Evolutionary conservation across 2,888 invertebrate genomes (phyloP), one percentile per base, ranked within the genome.

Genomic region (Drosophila kanekoi): DNA sequence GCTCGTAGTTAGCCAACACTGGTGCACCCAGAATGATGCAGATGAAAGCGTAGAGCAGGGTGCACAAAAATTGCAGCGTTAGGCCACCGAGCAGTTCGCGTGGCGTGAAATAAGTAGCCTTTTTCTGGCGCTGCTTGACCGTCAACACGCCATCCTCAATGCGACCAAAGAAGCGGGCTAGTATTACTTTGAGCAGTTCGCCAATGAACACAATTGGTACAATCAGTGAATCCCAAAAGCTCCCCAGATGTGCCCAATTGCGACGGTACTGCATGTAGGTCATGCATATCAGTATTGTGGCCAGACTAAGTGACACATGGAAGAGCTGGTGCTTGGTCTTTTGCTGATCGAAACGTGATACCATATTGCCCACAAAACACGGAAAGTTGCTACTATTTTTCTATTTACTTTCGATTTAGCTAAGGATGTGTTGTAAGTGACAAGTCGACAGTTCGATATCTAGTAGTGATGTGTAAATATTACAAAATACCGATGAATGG

Each of bases 21-120:
- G 93, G 92, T 6, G 93, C 93, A n/a, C 93, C 93, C 45, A 93
- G 65, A 43, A 93, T 90, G 16, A 93, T 91, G 67, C 93, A 93
- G 13, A 91, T 87, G 43, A 92, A 92, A 3, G 80, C 91, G 72
- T 91, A 93, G 3, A 92, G 77, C 33, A 92, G 56, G 0, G 90
- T 90, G 60, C 91, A 91, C 18, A 92, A 62, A 51, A 90, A 88
- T 53, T 92, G 92, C 51, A 92, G 61, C 1, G 91, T 65, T 1
- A 92, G 63, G 6, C 92, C 91, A 4, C 90, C 89, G 1, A 89
- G 47, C 3, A 92, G 59, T 49, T 92, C 92, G 8, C 88, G 83
- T 10, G 90, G 72, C 41, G 91, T 89, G 16, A 91, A 92, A 48
- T 89, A 89, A 0, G 78, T 63, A 0, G 89, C 79, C 38, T 90